Base-by-base conservation (phyloP, 2,113 vertebrate species). In the Indri indri region DNA sequence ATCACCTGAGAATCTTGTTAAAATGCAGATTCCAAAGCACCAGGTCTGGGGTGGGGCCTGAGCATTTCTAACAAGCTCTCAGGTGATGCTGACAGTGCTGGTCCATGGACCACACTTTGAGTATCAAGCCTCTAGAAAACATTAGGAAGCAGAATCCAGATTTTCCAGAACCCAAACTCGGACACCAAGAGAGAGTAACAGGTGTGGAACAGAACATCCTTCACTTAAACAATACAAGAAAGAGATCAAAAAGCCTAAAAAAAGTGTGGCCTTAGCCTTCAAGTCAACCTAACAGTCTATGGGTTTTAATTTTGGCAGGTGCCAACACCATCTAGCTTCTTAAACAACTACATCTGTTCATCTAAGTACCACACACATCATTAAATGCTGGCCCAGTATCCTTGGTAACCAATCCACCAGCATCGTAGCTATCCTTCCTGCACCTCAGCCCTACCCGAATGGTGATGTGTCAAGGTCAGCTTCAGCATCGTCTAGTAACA, bases 141-240 rank as follows among this genome's bases (percentile, higher is more conserved):
- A 86, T 50, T 11, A 68, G 45, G 61, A 73, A 86, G 25, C 47
- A 68, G 74, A 93, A 95, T 76, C 66, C 23, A 92, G 18, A 93
- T 73, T 90, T 32, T 88, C 12, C 61, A 66, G 30, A 90, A 68
- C 20, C 76, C 54, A 90, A 87, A 83, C 8, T 95, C 50, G 57
- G 88, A 85, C 40, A 96, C 40, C n/a, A 79, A 87, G 84, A 90
- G 13, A 83, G 52, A 86, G 61, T 40, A 84, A 65, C 22, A 82
- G 42, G 73, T 88, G 40, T 66, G 84, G 32, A 93, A 81, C 13
- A 81, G 42, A 93, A 37, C 30, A 88, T 42, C 34, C 59, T 91
- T 95, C 52, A 57, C 20, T 30, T 40, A 76, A 91, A 85, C 23
- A 70, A 89, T 57, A 90, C 1, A 92, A 90, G 68, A 1, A 59